A percentile compares a stretch with the other conserved stretches of the same genome.
Conservation (phyloP, 2,113 vertebrate genomes). For the Capricornis sumatraensis region DNA sequence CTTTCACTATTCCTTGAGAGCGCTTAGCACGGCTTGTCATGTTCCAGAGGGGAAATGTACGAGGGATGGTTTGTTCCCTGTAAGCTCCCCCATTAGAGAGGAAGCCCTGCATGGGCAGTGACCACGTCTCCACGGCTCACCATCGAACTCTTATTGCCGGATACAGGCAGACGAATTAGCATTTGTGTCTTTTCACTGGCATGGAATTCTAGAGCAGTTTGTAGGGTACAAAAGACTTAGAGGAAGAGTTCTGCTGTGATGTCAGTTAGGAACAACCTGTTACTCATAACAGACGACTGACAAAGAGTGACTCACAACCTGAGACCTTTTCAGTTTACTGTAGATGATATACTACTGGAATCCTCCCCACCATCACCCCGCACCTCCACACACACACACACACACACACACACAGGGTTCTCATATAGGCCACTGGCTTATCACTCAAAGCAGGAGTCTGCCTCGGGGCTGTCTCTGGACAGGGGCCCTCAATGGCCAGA, state of each 20-base stretch:
- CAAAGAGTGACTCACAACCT: background rate
- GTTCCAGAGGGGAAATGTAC: background rate
- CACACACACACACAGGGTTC: background rate
- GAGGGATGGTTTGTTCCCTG: rapidly evolving
- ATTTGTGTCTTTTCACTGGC: background rate
- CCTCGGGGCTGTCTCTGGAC: background rate
- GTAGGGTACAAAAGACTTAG: background rate
- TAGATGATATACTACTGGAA: no score
- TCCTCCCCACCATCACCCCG: rapidly evolving
- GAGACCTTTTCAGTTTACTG: background rate
- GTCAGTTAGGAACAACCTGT: background rate
- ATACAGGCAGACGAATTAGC: rapidly evolving
- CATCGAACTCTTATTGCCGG: rapidly evolving
- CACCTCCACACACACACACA: background rate
- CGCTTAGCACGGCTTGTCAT: rapidly evolving
- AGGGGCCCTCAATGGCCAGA: rapidly evolving
- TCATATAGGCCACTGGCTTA: background rate
- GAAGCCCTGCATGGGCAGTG: rapidly evolving
- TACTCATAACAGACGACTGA: background rate
- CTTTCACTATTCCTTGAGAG: background rate
- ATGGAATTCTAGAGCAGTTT: background rate
- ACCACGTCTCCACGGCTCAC: rapidly evolving
- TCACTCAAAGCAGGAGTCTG: background rate
- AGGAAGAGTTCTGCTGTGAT: background rate
- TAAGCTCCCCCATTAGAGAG: no score